A percentile compares a stretch with the other conserved stretches of the same genome.
Evolutionary conservation across 2,797 vertebrate genomes (phyloP).

Genomic region (Pseudomugil gertrudae): DNA sequence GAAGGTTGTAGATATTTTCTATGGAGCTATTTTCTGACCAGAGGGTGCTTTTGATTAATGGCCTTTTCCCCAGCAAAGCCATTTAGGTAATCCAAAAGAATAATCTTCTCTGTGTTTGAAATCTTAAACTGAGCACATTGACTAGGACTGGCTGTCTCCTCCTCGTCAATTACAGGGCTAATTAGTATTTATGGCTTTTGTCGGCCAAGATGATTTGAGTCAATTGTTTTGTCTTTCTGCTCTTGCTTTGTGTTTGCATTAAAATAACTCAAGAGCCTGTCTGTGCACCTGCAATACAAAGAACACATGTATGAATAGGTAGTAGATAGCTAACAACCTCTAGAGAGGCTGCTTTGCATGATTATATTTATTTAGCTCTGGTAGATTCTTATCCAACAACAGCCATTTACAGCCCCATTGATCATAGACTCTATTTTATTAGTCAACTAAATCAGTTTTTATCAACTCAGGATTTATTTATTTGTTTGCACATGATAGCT

Average conservation of each 20-base stretch:
- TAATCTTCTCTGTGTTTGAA: conserved; percentile 80
- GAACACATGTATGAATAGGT: conserved; percentile 40
- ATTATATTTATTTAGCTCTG: conserved; percentile 64
- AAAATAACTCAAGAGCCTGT: conserved; percentile 10
- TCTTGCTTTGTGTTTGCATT: conserved; percentile 24
- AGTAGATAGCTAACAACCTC: conserved; percentile 44
- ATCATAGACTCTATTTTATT: conserved; percentile 67
- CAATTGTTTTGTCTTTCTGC: conserved; percentile 48
- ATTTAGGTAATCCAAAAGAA: conserved; percentile 90
- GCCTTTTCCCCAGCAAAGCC: conserved; percentile 83
- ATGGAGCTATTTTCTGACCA: conserved; percentile 90
- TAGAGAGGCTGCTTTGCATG: conserved; percentile 56
- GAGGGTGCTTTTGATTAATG: conserved; percentile 91
- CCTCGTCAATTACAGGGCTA: conserved; percentile 65
- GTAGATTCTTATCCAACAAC: conserved; percentile 52
- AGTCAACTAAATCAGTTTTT: conserved; percentile 65
- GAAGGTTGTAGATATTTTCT: conserved; percentile 95
- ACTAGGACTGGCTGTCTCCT: conserved; percentile 49
- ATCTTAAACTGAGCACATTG: conserved; percentile 71
- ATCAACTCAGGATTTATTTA: conserved; percentile 41
- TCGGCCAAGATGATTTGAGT: conserved; percentile 49
- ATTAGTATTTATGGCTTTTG: conserved; percentile 72
- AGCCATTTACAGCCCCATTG: conserved; percentile 68
- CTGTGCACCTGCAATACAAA: conserved; percentile 22
- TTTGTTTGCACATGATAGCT: conserved; percentile 21